Percentiles rank a stretch among this genome's conserved stretches.
Conservation (phyloP, 2,113 vertebrate species). For the Apteryx mantelli region DNA sequence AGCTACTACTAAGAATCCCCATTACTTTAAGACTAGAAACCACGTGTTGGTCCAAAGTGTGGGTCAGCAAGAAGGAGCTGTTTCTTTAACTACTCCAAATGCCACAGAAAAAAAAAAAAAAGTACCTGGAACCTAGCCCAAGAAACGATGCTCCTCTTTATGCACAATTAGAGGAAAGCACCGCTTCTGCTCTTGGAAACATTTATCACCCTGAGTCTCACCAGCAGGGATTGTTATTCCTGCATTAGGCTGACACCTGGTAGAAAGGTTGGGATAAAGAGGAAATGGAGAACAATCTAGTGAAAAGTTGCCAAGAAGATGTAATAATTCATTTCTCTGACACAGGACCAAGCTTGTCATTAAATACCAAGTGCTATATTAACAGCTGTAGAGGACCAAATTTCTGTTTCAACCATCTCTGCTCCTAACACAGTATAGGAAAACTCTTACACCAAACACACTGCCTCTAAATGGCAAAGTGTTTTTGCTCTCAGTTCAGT, state of each 20-base stretch:
- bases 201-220: neutral
- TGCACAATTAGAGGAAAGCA: neutral
- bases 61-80: neutral
- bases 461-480: neutral
- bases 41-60: neutral
- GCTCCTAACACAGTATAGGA: neutral
- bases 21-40: neutral
- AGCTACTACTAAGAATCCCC: neutral
- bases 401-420: neutral
- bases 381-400: constrained; percentile 32
- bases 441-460: neutral
- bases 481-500: neutral
- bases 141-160: neutral
- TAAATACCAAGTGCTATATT: constrained; percentile 36
- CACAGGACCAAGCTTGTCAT: neutral
- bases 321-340: constrained; percentile 10
- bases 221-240: neutral
- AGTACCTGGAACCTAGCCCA: neutral
- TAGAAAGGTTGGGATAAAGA: neutral
- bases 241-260: constrained; percentile 43
- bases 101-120: neutral
- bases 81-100: neutral
- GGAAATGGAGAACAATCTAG: neutral
- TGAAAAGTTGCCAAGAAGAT: neutral
- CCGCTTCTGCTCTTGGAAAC: neutral